Evolutionary conservation across 2,888 invertebrate genomes (phyloP), one percentile per base, ranked within the genome.

Genomic region (Hemicrepidius hirtus): DNA sequence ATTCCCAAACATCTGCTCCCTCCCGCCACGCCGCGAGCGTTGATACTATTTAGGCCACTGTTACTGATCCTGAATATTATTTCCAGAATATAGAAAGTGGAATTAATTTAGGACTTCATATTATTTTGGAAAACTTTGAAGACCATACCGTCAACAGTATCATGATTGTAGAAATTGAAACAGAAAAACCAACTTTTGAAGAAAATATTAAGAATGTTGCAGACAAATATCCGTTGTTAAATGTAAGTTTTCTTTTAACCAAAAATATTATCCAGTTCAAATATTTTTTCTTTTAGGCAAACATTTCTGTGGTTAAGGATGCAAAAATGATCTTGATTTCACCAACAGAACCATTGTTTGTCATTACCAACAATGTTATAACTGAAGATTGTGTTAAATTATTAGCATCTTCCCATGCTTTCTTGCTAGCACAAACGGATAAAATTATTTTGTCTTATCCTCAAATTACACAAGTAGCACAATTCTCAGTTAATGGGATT

Each of bases 81-180:
- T 82, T 37, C 1, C 67, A 85, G 83, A 82, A 77, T 59, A 81
- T 85, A 20, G 85, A 85, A 74, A 78, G 71, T 18, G 82, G 81
- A n/a, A 80, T 86, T 24, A 84, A 84, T 55, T 76, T 81, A 40
- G 82, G 84, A 13, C 44, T 86, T 3, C 83, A 85, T 64, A 68
- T 85, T 13, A 77, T 80, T 13, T 62, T 84, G 20, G 76, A 80
- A 6, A 85, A 85, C 68, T 84, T 82, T 68, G 75, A 77, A 20
- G 82, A 82, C n/a, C 44, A 78, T 20, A 74, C 75, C 35, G 71
- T 78, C 0, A 82, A 77, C 7, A 84, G 80, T 65, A 76, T 86
- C 7, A 79, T 80, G 59, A 77, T 86, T 9, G 83, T 82, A 1
- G 86, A 86, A 78, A 76, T 85, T n/a, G 80, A 83, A 69, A 80